Percentiles rank a stretch among this genome's conserved stretches.
Conservation (phyloP, 2,888 invertebrate genomes). For the Hydrotaea cyrtoneurina region DNA sequence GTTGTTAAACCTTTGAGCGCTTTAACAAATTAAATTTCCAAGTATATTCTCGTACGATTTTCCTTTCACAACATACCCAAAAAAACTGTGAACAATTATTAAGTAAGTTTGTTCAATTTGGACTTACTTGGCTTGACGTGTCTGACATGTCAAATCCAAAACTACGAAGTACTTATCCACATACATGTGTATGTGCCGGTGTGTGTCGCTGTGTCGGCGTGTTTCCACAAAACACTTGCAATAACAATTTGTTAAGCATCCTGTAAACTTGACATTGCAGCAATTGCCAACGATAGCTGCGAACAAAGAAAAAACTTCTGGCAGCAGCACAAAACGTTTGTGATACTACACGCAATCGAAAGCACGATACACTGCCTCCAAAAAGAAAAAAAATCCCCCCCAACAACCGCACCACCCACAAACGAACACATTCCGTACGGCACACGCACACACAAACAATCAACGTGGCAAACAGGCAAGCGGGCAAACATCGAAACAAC, state of each 20-base stretch:
- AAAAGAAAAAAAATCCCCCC: background rate
- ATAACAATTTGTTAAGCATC: slow-evolving; percentile 74
- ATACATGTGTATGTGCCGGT: background rate
- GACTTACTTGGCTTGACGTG: slow-evolving; percentile 39
- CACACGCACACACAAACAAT: background rate
- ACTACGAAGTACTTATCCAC: slow-evolving; percentile 21
- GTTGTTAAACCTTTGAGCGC: background rate
- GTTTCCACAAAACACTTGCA: slow-evolving; percentile 47
- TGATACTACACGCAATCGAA: slow-evolving; percentile 31
- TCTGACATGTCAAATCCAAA: slow-evolving; percentile 58
- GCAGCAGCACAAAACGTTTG: background rate
- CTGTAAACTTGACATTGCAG: slow-evolving; percentile 75
- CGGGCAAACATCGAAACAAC: background rate
- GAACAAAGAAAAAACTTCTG: slow-evolving; percentile 19
- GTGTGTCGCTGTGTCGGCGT: slow-evolving; percentile 12
- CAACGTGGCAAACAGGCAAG: slow-evolving; percentile 17
- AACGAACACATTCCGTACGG: slow-evolving; percentile 13
- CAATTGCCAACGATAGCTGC: slow-evolving; percentile 61
- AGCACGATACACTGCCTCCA: background rate
- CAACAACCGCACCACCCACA: background rate
- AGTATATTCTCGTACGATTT: background rate
- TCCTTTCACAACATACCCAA: background rate
- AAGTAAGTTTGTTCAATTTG: slow-evolving; percentile 55
- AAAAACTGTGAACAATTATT: slow-evolving; percentile 41
- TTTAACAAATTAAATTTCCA: background rate